These are phyloP conservation scores for Calameuta filiformis DNA, from an alignment of 2,888 invertebrate species.

Conservation along the genomic window DNA sequence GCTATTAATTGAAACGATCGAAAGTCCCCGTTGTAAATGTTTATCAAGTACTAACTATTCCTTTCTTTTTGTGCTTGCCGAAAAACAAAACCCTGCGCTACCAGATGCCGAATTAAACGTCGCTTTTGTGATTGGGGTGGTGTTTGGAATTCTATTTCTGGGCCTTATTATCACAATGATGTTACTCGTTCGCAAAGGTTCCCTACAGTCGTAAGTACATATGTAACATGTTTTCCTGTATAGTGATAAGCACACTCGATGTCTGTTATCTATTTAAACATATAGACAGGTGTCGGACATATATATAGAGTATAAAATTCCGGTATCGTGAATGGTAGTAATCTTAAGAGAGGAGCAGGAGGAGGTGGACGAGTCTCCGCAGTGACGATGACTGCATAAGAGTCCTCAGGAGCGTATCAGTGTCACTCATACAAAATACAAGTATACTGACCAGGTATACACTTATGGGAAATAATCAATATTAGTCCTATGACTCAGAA, in stretches of 20 bases:
- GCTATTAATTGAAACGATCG: neutral
- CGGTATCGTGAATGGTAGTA: neutral
- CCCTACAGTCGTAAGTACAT: slow-evolving; percentile 52
- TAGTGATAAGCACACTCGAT: neutral
- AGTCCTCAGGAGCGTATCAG: neutral
- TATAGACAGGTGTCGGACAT: neutral
- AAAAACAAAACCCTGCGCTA: slow-evolving; percentile 10
- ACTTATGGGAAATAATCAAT: slow-evolving; percentile 52
- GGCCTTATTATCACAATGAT: slow-evolving; percentile 55
- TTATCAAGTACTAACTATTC: neutral
- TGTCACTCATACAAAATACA: slow-evolving; percentile 8
- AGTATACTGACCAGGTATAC: slow-evolving; percentile 19
- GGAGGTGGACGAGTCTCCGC: neutral
- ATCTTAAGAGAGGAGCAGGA: neutral
- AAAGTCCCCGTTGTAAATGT: neutral
- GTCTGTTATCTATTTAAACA: neutral
- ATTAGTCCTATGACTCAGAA: slow-evolving; percentile 50
- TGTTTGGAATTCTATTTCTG: slow-evolving; percentile 56
- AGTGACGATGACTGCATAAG: neutral
- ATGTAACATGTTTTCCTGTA: neutral
- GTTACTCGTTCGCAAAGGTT: slow-evolving; percentile 55
- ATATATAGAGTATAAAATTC: neutral
- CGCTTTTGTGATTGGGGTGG: slow-evolving; percentile 49
- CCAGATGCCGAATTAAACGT: slow-evolving; percentile 56
- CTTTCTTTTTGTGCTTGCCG: neutral